Percentiles rank a stretch among this genome's conserved stretches.
Evolutionary conservation across 2,113 vertebrate genomes (phyloP).

Genomic region (Pseudorasbora parva): DNA sequence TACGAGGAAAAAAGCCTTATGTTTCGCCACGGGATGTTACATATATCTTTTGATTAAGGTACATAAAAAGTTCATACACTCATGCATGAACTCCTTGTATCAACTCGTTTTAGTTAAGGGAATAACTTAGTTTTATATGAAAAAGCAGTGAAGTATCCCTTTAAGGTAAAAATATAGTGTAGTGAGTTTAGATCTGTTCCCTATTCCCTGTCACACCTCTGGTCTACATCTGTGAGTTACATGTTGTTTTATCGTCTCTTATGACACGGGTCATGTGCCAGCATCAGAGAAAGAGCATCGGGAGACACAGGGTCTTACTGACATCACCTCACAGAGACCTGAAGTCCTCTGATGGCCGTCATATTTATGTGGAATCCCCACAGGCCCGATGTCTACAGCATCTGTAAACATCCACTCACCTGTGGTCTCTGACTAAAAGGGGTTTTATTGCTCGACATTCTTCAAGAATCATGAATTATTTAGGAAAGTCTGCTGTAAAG

Average conservation of each 20-base stretch:
- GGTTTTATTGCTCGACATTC: not conserved
- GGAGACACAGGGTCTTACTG: not conserved
- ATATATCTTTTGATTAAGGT: not conserved
- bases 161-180: not conserved
- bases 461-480: slow-evolving; percentile 17
- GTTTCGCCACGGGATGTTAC: not conserved
- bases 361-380: not conserved
- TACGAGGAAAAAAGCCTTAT: not conserved
- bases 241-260: not conserved
- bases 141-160: too few relatives aligned
- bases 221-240: not conserved
- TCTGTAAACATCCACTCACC: not conserved
- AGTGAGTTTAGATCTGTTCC: not conserved
- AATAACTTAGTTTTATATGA: too few relatives aligned
- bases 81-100: too few relatives aligned
- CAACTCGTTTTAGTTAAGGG: too few relatives aligned
- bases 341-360: not conserved
- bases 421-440: slow-evolving; percentile 14
- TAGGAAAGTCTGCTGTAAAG: slow-evolving; percentile 3
- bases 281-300: not conserved
- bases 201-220: not conserved
- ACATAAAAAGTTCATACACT: too few relatives aligned
- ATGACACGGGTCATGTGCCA: not conserved
- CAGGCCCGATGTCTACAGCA: not conserved
- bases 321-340: not conserved